Conservation (phyloP, 2,797 vertebrate species). For the Gymnoscopelus microlampas region DNA sequence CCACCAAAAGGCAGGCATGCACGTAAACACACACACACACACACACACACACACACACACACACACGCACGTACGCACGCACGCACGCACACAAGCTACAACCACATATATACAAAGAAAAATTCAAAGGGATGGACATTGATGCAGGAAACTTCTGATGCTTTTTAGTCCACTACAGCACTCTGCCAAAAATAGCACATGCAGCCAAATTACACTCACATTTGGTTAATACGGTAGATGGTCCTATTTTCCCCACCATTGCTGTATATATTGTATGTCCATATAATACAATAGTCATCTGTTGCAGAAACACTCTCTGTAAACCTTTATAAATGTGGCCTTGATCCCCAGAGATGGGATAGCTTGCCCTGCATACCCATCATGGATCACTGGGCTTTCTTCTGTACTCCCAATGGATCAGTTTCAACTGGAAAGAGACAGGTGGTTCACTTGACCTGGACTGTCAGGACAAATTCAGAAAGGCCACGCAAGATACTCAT, state of each 20-base stretch:
- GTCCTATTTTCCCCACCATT: constrained; percentile 9
- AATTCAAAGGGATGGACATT: not conserved
- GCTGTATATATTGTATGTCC: constrained; percentile 12
- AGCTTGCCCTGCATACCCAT: constrained; percentile 46
- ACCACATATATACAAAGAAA: not conserved
- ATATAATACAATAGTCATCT: constrained; percentile 53
- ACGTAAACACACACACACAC: too few relatives aligned
- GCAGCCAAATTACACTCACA: not conserved
- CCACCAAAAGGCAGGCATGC: too few relatives aligned
- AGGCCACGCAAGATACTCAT: constrained; percentile 47
- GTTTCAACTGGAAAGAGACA: constrained; percentile 70
- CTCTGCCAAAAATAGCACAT: not conserved
- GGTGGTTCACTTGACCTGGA: constrained; percentile 69
- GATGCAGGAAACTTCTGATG: not conserved
- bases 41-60: too few relatives aligned
- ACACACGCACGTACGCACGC: too few relatives aligned
- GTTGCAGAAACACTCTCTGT: constrained; percentile 50
- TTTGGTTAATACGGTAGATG: not conserved
- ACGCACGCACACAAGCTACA: not conserved
- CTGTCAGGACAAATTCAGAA: constrained; percentile 54
- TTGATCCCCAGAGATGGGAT: constrained; percentile 60
- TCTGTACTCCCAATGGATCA: constrained; percentile 59
- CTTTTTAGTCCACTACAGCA: constrained; percentile 6
- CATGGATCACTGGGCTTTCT: constrained; percentile 65
- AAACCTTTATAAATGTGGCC: constrained; percentile 68